Evolutionary conservation across 2,888 invertebrate genomes (phyloP).

Genomic region (Limenitis camilla): DNA sequence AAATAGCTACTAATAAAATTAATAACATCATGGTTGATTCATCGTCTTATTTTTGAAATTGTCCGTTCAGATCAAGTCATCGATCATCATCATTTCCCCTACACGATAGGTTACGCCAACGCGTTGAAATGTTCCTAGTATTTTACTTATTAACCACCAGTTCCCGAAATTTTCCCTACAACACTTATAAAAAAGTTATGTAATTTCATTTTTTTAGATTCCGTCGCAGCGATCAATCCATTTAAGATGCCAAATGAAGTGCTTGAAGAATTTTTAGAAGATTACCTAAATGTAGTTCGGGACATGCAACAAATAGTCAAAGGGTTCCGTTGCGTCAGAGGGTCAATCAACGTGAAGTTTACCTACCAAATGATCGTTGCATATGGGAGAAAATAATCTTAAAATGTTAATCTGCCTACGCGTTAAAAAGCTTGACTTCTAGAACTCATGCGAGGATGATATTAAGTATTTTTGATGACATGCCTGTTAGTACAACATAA

Average conservation of each 20-base stretch:
- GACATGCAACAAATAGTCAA: constrained; percentile 56
- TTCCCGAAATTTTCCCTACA: neutral
- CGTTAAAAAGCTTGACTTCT: neutral
- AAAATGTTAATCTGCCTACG: neutral
- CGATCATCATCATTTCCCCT: too few species aligned
- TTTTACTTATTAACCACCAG: too few species aligned
- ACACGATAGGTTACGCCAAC: too few species aligned
- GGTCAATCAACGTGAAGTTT: constrained; percentile 40
- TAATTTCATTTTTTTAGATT: constrained; percentile 58
- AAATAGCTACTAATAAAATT: too few species aligned
- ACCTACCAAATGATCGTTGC: constrained; percentile 29
- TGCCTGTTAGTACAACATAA: constrained; percentile 9
- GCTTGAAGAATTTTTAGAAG: constrained; percentile 37
- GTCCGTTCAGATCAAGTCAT: too few species aligned
- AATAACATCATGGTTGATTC: too few species aligned
- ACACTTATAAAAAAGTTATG: neutral
- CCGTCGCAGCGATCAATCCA: constrained; percentile 69
- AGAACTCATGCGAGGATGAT: too few species aligned
- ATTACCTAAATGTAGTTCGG: constrained; percentile 70
- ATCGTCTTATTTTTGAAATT: too few species aligned
- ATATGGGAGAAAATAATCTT: constrained; percentile 26
- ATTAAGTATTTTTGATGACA: neutral
- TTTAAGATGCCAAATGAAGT: constrained; percentile 37
- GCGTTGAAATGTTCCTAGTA: too few species aligned
- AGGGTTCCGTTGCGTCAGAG: constrained; percentile 45